Evolutionary conservation across 2,888 invertebrate species (phyloP), one percentile per base, ranked within the genome.

Genomic region (Drosophila anceps): DNA sequence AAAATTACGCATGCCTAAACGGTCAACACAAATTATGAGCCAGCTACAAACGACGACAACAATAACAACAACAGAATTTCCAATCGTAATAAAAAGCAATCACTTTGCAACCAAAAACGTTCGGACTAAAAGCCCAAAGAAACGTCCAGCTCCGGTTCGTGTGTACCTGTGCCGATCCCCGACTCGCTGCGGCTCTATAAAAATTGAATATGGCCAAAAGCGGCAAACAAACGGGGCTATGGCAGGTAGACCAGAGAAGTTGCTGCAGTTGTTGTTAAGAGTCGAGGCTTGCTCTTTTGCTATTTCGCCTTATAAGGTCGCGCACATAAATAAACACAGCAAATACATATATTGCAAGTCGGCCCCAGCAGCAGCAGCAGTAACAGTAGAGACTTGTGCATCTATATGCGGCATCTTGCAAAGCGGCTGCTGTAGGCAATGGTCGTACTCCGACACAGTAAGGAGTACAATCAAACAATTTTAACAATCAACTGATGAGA

Each of bases 401-500:
- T 79, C 39, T 58, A 79, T 64, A 71, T 64, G 70, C 82, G 70
- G 82, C 84, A 73, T 84, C 74, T 75, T 27, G 77, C 76, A 76
- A 71, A 68, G 74, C 76, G 72, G 84, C 81, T 83, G 81, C 79
- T 70, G 59, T 68, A 66, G 69, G 73, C 81, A 77, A 70, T 67
- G 64, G 71, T 73, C 73, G 77, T 72, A 73, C 74, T 58, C 57
- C 59, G 53, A 50, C 57, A 20, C 65, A 50, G 33, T 66, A 41
- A 41, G 41, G 61, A 63, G 72, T 61, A 73, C 64, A 76, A 83
- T 76, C 83, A 83, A 31, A 84, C 87, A 79, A 86, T 88, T 83
- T 84, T 67, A 89, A 84, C 89, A 86, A 87, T 86, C 86, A 87
- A 89, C 84, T 86, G 85, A 87, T 87, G 85, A 77, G 82, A 87